Percentiles rank a stretch among this genome's conserved stretches.
These are phyloP conservation scores for Mus caroli DNA, from an alignment of 2,797 vertebrate species.

Conservation along the genomic window DNA sequence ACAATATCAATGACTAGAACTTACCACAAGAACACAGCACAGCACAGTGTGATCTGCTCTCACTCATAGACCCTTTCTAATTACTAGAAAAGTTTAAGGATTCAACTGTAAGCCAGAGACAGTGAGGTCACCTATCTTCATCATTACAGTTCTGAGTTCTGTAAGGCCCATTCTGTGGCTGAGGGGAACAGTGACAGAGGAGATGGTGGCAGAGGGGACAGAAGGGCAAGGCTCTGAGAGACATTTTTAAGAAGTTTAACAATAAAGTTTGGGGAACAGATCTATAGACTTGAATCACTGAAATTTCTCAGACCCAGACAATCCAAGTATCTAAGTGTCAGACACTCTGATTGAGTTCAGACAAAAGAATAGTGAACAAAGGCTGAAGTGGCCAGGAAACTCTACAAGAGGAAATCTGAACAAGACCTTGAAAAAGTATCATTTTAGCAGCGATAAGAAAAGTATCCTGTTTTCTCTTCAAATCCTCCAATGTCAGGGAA, in stretches of 20 bases:
- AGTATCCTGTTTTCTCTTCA: conserved; percentile 12
- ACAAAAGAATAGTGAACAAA: conserved; percentile 45
- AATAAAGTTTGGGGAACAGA: conserved; percentile 9
- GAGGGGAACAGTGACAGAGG: neutral
- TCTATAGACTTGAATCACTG: conserved; percentile 41
- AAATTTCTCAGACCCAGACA: conserved; percentile 53
- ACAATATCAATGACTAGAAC: neutral
- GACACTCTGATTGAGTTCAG: conserved; percentile 41
- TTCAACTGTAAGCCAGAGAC: conserved; percentile 45
- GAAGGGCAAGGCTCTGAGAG: conserved; percentile 13
- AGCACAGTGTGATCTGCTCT: neutral
- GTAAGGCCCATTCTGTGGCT: neutral
- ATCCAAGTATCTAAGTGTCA: conserved; percentile 18
- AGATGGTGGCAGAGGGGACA: neutral
- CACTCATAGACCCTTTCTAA: neutral
- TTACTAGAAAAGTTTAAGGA: conserved; percentile 6
- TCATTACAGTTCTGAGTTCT: neutral
- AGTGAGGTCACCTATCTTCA: neutral
- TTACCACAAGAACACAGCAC: neutral
- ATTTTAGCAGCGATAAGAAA: conserved; percentile 60
- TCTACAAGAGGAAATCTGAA: conserved; percentile 54
- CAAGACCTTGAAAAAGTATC: conserved; percentile 71
- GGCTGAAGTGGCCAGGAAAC: conserved; percentile 60
- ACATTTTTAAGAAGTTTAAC: conserved; percentile 48
- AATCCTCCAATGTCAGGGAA: neutral